Conservation (phyloP, 2,113 vertebrate genomes). For the Morone saxatilis region DNA sequence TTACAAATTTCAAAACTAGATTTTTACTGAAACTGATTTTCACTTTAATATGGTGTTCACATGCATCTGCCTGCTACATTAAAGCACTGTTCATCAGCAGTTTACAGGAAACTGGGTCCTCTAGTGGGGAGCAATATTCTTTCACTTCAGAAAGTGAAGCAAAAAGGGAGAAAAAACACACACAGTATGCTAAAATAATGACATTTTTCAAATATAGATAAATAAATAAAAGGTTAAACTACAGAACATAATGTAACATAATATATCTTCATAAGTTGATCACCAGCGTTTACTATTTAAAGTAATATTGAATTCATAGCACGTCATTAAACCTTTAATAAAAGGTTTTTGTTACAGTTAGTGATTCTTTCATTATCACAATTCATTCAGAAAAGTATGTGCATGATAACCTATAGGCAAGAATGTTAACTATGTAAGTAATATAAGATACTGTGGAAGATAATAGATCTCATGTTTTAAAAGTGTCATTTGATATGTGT, state of each 20-base stretch:
- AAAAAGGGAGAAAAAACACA: not conserved
- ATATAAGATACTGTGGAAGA: not conserved
- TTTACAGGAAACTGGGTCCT: not conserved
- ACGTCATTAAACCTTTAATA: not conserved
- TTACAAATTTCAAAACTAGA: not conserved
- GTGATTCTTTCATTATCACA: not conserved
- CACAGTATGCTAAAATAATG: not conserved
- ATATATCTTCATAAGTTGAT: not conserved
- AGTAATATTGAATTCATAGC: not conserved
- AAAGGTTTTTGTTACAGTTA: not conserved
- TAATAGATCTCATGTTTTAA: slow-evolving; percentile 9
- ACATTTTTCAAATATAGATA: not conserved
- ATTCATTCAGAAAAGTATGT: not conserved
- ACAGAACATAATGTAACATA: not conserved
- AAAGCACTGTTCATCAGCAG: not conserved
- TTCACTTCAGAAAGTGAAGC: not conserved
- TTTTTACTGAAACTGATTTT: too few relatives aligned
- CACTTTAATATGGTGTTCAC: too few relatives aligned
- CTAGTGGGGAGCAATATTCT: not conserved
- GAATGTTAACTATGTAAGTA: not conserved
- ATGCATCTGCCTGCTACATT: not conserved
- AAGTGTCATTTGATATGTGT: slow-evolving; percentile 52
- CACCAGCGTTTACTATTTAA: not conserved
- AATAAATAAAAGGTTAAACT: not conserved
- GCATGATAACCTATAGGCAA: too few relatives aligned